Base-by-base conservation (phyloP, 2,113 vertebrate species). In the Poeciliopsis prolifica region DNA sequence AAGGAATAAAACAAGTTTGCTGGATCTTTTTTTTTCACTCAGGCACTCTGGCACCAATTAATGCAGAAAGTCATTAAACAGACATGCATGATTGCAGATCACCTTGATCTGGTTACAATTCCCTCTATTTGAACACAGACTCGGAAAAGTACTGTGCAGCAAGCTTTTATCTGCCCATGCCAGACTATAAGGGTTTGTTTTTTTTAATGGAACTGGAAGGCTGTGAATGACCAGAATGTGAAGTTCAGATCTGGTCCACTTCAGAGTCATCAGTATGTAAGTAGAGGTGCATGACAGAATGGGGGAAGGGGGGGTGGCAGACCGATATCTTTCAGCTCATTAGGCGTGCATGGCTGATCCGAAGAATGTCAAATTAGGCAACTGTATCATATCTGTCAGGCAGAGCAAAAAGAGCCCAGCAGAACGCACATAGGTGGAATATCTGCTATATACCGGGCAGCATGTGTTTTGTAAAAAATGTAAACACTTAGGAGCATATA, bases 41-140 rank as follows among this genome's bases (percentile, higher is more conserved):
- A 61, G 76, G 68, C 80, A 69, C 67, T 79, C 74, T 78, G 77
- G 61, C 81, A 80, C 89, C 92, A 93, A 94, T 94, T 90, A 93
- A 92, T 76, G 71, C 70, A 75, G 79, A 89, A 83, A 85, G 85
- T 94, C 88, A 94, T 94, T 94, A 94, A 94, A 95, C 92, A 90
- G 74, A 89, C 89, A 91, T 75, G 93, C 93, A 93, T 94, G 93
- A 90, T 67, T 90, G 93, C 84, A 72, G 75, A 83, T 86, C 66
- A 81, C 83, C 92, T 94, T 94, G 92, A 94, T 94, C 83, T 88
- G 70, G 72, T 86, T 87, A 67, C 71, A 87, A 86, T 82, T 80
- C 70, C 89, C 75, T 81, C 74, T 77, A 67, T 81, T 79, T 77
- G 71, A 77, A 78, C 75, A 76, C 61, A 26, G 66, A 60, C 70